A percentile compares a stretch with the other conserved stretches of the same genome.
Conservation (phyloP, 2,113 vertebrate species). For the Paradisaea rubra region DNA sequence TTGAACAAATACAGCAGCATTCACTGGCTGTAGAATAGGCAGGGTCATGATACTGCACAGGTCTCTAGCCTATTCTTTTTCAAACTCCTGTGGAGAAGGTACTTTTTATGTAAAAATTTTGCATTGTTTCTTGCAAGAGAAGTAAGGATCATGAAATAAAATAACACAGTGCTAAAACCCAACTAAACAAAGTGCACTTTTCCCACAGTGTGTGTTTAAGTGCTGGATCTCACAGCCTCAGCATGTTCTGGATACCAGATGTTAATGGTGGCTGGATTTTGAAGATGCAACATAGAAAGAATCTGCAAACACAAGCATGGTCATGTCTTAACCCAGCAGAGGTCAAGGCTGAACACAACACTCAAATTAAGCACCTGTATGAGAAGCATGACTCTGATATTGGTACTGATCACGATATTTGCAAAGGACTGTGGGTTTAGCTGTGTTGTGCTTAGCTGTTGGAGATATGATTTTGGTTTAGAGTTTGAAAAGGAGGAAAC, state of each 20-base stretch:
- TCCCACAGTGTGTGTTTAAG: neutral
- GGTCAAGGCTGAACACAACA: neutral
- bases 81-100: neutral
- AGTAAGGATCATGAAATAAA: neutral
- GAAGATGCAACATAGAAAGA: neutral
- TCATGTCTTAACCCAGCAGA: neutral
- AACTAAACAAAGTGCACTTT: neutral
- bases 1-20: neutral
- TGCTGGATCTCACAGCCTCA: neutral
- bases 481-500: neutral
- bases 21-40: neutral
- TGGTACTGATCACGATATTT: neutral
- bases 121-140: neutral
- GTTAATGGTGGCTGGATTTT: neutral
- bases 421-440: neutral
- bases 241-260: neutral
- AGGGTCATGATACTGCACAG: neutral
- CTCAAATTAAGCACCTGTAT: neutral
- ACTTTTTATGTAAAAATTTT: neutral
- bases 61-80: neutral
- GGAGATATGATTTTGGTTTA: neutral
- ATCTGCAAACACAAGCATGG: neutral
- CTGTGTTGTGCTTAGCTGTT: neutral
- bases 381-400: neutral
- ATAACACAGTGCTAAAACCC: neutral